Percentiles rank a stretch among this genome's conserved stretches.
phyloP scores from a whole-genome alignment of 2,888 invertebrate species.

The Oligia latruncula region DNA sequence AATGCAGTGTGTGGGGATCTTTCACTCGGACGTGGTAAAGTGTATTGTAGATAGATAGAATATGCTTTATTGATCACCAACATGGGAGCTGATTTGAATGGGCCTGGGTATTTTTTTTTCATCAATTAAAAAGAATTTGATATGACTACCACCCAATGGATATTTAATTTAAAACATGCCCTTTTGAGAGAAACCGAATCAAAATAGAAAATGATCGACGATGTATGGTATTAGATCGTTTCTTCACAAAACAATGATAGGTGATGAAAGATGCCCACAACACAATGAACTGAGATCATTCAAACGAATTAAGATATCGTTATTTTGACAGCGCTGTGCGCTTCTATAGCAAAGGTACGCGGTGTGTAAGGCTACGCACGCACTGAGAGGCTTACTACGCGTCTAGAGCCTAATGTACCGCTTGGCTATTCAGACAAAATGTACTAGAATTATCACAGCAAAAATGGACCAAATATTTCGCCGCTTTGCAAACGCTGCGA shows the following conservation, averaged over 20 bases:
- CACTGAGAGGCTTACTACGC: conserved; percentile 58
- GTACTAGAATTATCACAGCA: neutral
- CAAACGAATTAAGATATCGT: conserved; percentile 36
- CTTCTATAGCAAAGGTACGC: conserved; percentile 48
- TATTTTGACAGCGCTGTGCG: conserved; percentile 56
- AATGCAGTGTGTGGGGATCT: conserved; percentile 51
- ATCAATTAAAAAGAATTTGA: neutral
- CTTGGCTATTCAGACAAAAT: conserved; percentile 14
- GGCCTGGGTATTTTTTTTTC: neutral
- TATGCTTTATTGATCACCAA: neutral
- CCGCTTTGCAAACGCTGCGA: neutral
- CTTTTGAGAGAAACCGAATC: neutral
- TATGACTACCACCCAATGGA: neutral
- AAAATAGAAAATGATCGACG: neutral
- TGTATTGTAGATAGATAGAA: neutral
- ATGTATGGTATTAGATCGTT: neutral
- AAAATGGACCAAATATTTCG: neutral
- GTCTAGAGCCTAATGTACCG: conserved; percentile 8
- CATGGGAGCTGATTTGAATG: neutral
- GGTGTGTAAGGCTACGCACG: conserved; percentile 61
- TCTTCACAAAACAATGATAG: conserved; percentile 1
- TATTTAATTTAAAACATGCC: conserved; percentile 6
- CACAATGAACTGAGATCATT: conserved; percentile 51
- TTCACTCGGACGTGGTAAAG: conserved; percentile 22
- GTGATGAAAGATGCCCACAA: conserved; percentile 56